Percentiles rank a stretch among this genome's conserved stretches.
Conservation (phyloP, 2,113 vertebrate genomes). For the Sorex araneus region DNA sequence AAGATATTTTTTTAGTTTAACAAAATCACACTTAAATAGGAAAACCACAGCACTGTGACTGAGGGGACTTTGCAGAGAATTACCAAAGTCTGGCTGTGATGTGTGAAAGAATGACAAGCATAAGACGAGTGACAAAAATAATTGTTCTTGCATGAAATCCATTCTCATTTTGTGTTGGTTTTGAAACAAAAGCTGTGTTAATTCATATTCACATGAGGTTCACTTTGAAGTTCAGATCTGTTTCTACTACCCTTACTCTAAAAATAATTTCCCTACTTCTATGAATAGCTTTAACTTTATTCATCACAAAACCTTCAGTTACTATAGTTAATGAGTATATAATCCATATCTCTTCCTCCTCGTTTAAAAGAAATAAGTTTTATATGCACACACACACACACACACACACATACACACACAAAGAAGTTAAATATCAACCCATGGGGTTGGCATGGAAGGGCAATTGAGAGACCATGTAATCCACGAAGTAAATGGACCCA, state of each 20-base stretch:
- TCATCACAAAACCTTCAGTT: constrained; percentile 42
- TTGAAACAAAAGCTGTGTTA: constrained; percentile 56
- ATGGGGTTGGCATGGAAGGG: neutral
- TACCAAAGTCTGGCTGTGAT: constrained; percentile 58
- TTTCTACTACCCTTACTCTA: neutral
- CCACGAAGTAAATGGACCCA: constrained; percentile 10
- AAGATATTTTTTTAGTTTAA: constrained; percentile 65
- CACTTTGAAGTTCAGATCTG: constrained; percentile 23
- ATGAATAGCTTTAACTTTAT: constrained; percentile 4
- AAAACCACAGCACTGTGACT: neutral
- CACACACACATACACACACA: neutral
- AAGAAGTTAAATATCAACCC: constrained; percentile 22
- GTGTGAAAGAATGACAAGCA: constrained; percentile 67
- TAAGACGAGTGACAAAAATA: constrained; percentile 51
- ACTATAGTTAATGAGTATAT: neutral
- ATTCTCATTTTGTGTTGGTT: constrained; percentile 48
- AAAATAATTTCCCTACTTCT: neutral
- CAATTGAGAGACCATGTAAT: neutral
- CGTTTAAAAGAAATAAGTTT: neutral
- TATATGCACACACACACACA: no score
- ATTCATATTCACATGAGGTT: constrained; percentile 52
- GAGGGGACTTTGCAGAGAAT: constrained; percentile 69
- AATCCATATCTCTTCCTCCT: constrained; percentile 65
- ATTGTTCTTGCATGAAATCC: constrained; percentile 11
- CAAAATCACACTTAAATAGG: constrained; percentile 32